Percentiles rank a stretch among this genome's conserved stretches.
These are phyloP conservation scores for Ochotona curzoniae DNA, from an alignment of 2,113 vertebrate species.

Conservation along the genomic window DNA sequence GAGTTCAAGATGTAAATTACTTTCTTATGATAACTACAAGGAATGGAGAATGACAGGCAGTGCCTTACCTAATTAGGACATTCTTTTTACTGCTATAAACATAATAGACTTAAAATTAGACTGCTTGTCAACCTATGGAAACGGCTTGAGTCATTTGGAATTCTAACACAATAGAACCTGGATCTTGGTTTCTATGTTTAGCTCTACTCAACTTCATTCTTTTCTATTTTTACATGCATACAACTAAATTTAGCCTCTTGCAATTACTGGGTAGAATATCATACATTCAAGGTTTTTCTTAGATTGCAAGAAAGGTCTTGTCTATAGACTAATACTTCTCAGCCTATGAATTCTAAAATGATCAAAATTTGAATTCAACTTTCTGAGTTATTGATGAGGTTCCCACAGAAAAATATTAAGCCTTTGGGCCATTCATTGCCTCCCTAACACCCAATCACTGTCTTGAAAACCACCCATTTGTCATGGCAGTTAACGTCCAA, in stretches of 20 bases:
- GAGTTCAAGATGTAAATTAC: conserved; percentile 77
- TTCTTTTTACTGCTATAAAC: conserved; percentile 75
- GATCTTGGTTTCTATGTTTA: conserved; percentile 82
- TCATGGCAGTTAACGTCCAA: neutral
- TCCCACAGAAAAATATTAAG: neutral
- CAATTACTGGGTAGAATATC: conserved; percentile 64
- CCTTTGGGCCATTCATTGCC: neutral
- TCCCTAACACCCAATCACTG: neutral
- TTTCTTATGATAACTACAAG: conserved; percentile 70
- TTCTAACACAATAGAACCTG: conserved; percentile 81
- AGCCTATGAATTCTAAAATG: conserved; percentile 34
- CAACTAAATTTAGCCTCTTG: conserved; percentile 65
- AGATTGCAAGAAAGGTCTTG: conserved; percentile 53
- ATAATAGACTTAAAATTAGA: conserved; percentile 85
- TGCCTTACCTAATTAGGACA: conserved; percentile 85
- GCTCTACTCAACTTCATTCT: conserved; percentile 71
- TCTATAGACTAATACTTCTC: conserved; percentile 46
- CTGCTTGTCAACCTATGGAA: conserved; percentile 82
- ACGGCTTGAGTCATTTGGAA: conserved; percentile 82
- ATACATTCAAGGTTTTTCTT: conserved; percentile 72
- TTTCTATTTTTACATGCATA: conserved; percentile 80
- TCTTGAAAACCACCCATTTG: neutral
- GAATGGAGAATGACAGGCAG: conserved; percentile 68
- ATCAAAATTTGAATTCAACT: conserved; percentile 16
- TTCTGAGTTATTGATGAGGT: neutral